Conservation (phyloP, 2,888 invertebrate genomes). For the Amphipoea lucens region DNA sequence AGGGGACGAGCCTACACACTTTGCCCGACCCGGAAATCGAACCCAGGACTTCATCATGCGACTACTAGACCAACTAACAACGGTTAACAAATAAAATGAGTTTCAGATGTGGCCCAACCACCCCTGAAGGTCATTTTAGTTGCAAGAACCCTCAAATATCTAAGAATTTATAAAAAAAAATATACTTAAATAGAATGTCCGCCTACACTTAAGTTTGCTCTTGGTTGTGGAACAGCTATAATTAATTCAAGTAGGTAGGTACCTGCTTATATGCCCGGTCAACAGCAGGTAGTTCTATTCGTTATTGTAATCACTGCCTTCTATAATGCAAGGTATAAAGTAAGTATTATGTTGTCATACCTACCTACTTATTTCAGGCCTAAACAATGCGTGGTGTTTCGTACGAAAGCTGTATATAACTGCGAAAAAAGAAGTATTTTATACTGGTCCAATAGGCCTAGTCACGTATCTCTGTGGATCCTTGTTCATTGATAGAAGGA, state of each 20-base stretch:
- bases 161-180: background rate
- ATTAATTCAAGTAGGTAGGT: background rate
- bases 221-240: background rate
- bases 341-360: background rate
- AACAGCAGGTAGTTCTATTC: background rate
- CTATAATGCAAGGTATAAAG: too few relatives aligned
- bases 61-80: background rate
- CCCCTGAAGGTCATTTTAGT: background rate
- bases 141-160: background rate
- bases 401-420: constrained; percentile 86
- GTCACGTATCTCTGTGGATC: constrained; percentile 89
- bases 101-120: background rate
- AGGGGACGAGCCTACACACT: background rate
- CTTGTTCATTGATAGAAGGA: constrained; percentile 88
- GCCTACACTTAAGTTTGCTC: background rate
- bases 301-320: background rate
- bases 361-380: constrained; percentile 75
- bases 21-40: too few relatives aligned
- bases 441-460: constrained; percentile 89
- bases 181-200: background rate
- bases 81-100: background rate
- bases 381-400: constrained; percentile 88
- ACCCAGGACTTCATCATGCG: too few relatives aligned
- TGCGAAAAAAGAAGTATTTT: constrained; percentile 90
- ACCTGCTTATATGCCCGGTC: background rate